phyloP scores from a whole-genome alignment of 2,888 invertebrate species.

The Lumbricus terrestris region DNA sequence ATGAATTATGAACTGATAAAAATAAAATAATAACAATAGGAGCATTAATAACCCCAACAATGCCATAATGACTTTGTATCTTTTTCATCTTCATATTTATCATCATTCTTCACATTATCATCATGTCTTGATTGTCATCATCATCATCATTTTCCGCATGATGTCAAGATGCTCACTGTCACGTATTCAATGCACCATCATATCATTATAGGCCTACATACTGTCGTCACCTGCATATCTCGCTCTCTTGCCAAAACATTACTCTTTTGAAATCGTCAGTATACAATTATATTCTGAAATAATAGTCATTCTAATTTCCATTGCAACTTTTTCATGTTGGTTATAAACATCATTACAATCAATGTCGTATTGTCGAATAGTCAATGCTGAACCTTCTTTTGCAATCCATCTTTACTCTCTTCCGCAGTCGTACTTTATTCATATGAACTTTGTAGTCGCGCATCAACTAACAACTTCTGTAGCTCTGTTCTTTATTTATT shows the following conservation, averaged over 20 bases:
- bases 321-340: no score
- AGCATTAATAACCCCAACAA: background rate
- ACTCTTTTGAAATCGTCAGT: no score
- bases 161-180: background rate
- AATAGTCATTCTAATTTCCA: no score
- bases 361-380: no score
- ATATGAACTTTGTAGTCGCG: background rate
- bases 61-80: background rate
- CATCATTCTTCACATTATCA: background rate
- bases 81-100: background rate
- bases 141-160: background rate
- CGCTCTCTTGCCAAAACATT: background rate
- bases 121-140: no score
- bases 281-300: no score
- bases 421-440: background rate
- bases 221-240: background rate
- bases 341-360: background rate
- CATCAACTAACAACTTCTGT: background rate
- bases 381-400: no score
- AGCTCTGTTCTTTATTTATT: no score
- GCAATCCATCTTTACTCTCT: background rate
- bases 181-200: background rate
- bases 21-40: background rate
- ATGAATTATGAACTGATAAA: background rate
- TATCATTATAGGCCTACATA: no score